phyloP scores from a whole-genome alignment of 2,888 invertebrate species.

The Acronicta leporina region DNA sequence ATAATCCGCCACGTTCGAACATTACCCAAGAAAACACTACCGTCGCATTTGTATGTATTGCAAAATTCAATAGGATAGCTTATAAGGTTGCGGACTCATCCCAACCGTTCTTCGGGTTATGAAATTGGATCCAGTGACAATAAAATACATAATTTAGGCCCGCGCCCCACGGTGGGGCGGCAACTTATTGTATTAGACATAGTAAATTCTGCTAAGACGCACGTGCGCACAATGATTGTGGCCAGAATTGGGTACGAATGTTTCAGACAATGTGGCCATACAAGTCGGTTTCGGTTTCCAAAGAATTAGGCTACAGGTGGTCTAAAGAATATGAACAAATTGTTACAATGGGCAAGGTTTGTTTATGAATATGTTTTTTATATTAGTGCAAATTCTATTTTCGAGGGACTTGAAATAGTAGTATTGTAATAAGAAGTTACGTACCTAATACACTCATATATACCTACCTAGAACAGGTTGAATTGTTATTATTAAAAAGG shows the following conservation, averaged over 20 bases:
- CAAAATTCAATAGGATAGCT: conserved; percentile 77
- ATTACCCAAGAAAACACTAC: conserved; percentile 65
- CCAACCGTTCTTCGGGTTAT: conserved; percentile 76
- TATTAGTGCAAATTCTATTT: too few relatives aligned
- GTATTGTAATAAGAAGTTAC: too few relatives aligned
- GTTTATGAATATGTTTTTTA: not conserved
- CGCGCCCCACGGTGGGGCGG: conserved; percentile 59
- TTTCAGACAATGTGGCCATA: conserved; percentile 53
- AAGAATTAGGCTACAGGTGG: conserved; percentile 44
- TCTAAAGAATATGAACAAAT: not conserved
- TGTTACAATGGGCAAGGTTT: not conserved
- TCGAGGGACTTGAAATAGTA: too few relatives aligned
- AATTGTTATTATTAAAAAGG: too few relatives aligned
- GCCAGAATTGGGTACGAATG: conserved; percentile 68
- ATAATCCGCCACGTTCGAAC: conserved; percentile 58
- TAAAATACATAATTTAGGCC: conserved; percentile 84
- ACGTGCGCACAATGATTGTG: conserved; percentile 77
- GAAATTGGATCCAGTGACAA: conserved; percentile 81
- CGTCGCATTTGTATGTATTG: conserved; percentile 78
- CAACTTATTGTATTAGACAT: conserved; percentile 83
- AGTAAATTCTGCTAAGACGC: conserved; percentile 80
- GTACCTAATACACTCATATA: too few relatives aligned
- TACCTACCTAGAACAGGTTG: too few relatives aligned
- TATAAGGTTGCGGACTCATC: conserved; percentile 71
- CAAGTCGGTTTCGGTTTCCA: conserved; percentile 35